Evolutionary conservation across 2,888 invertebrate species (phyloP).

Genomic region (Drosophila rubida): DNA sequence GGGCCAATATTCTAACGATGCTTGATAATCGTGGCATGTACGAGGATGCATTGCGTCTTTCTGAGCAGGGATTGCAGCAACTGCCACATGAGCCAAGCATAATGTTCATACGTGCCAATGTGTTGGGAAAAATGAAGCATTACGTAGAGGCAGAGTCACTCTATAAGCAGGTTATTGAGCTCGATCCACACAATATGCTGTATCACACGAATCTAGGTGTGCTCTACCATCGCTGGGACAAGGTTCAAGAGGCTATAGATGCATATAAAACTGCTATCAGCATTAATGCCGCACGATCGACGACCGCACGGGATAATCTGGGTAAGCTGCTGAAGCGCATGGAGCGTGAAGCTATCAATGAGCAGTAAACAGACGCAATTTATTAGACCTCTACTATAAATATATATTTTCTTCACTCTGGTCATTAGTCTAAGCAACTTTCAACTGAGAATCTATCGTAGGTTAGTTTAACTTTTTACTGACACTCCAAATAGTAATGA

Average conservation of each 20-base stretch:
- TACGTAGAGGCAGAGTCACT: constrained; percentile 92
- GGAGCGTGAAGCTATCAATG: constrained; percentile 45
- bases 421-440: constrained; percentile 32
- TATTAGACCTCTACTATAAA: neutral
- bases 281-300: constrained; percentile 88
- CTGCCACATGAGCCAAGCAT: constrained; percentile 91
- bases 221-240: constrained; percentile 96
- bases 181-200: constrained; percentile 90
- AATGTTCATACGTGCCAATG: constrained; percentile 94
- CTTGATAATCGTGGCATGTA: constrained; percentile 91
- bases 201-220: constrained; percentile 97
- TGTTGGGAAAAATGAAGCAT: constrained; percentile 92
- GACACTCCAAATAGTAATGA: neutral
- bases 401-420: constrained; percentile 11
- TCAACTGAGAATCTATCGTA: neutral
- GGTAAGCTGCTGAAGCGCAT: constrained; percentile 85
- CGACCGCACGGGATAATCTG: constrained; percentile 90
- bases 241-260: constrained; percentile 89
- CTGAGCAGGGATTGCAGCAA: constrained; percentile 89
- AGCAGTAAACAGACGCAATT: constrained; percentile 1
- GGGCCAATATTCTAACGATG: constrained; percentile 96
- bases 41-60: constrained; percentile 89
- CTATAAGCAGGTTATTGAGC: constrained; percentile 90
- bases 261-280: constrained; percentile 91
- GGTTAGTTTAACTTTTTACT: constrained; percentile 3